These are phyloP conservation scores for Monochamus saltuarius DNA, from an alignment of 1,140 invertebrate genomes.

Conservation along the genomic window DNA sequence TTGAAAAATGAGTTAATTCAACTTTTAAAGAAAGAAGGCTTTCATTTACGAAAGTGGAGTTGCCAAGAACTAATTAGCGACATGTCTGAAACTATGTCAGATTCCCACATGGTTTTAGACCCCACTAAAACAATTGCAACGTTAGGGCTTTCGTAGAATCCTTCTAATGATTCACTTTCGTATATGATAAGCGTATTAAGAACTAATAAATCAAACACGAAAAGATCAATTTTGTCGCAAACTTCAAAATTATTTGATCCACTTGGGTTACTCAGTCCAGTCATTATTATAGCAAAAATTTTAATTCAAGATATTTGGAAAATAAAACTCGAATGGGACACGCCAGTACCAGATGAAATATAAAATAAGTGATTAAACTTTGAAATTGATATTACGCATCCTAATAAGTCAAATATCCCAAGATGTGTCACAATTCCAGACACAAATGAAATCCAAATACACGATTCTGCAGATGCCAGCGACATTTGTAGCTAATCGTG, in stretches of 20 bases:
- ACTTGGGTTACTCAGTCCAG: constrained; percentile 50
- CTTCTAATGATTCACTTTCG: constrained; percentile 9
- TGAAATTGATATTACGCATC: constrained; percentile 2
- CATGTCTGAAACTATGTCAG: no score
- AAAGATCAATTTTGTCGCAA: constrained; percentile 28
- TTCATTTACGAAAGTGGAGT: no score
- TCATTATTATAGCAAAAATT: constrained; percentile 51
- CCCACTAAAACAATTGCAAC: no score
- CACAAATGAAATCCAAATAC: constrained; percentile 22
- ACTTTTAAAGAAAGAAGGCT: no score
- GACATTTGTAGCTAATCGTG: constrained; percentile 1
- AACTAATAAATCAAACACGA: constrained; percentile 15
- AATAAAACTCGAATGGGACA: constrained; percentile 28
- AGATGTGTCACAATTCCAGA: constrained; percentile 6
- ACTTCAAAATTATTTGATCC: constrained; percentile 48
- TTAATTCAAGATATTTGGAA: constrained; percentile 53
- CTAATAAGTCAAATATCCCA: constrained; percentile 12
- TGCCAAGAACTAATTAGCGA: no score
- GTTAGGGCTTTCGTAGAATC: constrained; percentile 16
- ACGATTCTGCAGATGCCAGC: constrained; percentile 45
- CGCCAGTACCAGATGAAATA: constrained; percentile 18
- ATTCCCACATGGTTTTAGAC: no score
- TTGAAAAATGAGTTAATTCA: no score
- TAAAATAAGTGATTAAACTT: constrained; percentile 16
- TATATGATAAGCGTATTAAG: background rate